These are phyloP conservation scores for Eubucco bourcierii DNA, from an alignment of 2,113 vertebrate genomes.

Conservation along the genomic window DNA sequence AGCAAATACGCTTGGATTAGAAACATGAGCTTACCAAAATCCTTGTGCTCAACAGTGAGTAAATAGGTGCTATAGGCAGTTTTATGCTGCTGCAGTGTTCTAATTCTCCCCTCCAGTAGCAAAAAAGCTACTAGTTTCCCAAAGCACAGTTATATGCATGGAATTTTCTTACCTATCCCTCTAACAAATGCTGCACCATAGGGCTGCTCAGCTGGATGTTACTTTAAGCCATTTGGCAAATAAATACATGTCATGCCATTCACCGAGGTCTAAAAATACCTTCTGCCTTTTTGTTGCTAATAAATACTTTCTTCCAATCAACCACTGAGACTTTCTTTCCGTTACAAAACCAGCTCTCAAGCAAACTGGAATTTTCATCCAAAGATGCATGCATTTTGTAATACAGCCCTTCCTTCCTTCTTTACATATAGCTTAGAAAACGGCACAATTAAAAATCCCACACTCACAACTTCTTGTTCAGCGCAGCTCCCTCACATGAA, in stretches of 20 bases:
- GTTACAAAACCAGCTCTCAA: neutral
- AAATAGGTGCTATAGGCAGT: neutral
- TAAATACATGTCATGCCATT: constrained; percentile 4
- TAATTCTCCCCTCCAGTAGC: neutral
- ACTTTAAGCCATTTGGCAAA: constrained; percentile 40
- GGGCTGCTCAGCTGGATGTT: neutral
- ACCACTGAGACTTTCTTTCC: neutral
- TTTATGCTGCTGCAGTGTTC: neutral
- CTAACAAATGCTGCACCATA: fast-evolving
- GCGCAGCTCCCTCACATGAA: neutral
- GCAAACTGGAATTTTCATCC: neutral
- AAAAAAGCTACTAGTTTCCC: neutral
- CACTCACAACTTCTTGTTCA: neutral
- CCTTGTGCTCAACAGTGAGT: neutral
- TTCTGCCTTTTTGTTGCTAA: constrained; percentile 13
- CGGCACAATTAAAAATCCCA: neutral
- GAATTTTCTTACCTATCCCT: neutral
- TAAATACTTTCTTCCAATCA: constrained; percentile 10
- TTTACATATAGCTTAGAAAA: neutral
- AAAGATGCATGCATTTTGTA: neutral
- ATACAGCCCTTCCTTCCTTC: neutral
- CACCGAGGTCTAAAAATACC: constrained; percentile 13
- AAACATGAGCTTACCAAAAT: constrained; percentile 18
- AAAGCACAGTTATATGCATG: neutral
- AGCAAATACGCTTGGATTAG: neutral